Conservation (phyloP, 2,797 vertebrate genomes). For the Moxostoma hubbsi region DNA sequence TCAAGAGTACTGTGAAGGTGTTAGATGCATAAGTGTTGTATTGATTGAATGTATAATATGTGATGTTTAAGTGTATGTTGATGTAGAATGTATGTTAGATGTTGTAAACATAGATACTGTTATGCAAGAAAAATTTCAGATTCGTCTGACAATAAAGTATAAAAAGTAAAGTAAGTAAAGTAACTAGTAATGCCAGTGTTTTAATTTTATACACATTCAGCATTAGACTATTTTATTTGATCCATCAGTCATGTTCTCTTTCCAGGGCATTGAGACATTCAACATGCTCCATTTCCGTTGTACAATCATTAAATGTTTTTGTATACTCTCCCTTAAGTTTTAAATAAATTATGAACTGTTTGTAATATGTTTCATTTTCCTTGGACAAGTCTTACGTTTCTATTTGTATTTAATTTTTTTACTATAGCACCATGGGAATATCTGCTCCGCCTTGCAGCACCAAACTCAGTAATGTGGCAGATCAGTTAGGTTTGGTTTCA, state of each 20-base stretch:
- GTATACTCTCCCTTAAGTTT: slow-evolving; percentile 4
- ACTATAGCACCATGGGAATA: slow-evolving; percentile 1
- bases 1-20: too few relatives aligned
- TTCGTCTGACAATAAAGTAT: too few relatives aligned
- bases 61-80: too few relatives aligned
- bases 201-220: neutral
- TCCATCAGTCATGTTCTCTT: neutral
- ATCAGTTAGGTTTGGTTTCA: neutral
- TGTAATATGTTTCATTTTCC: neutral
- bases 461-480: neutral
- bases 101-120: too few relatives aligned
- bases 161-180: too few relatives aligned
- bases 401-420: neutral
- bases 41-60: too few relatives aligned
- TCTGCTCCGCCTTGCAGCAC: neutral
- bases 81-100: too few relatives aligned
- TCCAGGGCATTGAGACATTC: neutral
- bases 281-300: neutral
- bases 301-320: neutral
- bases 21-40: too few relatives aligned
- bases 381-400: slow-evolving; percentile 17
- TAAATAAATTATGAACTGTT: neutral
- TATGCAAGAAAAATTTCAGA: too few relatives aligned
- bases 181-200: neutral
- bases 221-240: neutral